Percentiles rank a stretch among this genome's conserved stretches.
Conservation (phyloP, 2,888 invertebrate genomes). For the Octodonta nipae region DNA sequence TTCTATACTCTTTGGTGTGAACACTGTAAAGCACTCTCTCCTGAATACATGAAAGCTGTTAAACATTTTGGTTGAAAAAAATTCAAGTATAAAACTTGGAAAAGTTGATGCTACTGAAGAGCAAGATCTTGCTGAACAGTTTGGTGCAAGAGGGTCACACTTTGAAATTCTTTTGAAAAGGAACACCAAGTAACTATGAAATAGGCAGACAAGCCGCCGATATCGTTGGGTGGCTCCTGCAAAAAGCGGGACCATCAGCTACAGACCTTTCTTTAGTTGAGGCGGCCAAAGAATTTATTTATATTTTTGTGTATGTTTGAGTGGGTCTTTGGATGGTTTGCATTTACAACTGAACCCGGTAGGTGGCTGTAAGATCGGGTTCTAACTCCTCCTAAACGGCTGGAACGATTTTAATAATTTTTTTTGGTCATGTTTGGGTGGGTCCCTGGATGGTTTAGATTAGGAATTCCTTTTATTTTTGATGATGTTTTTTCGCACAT, state of each 20-base stretch:
- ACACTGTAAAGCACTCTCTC: slow-evolving; percentile 94
- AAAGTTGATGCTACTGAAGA: slow-evolving; percentile 97
- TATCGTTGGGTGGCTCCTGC: slow-evolving; percentile 85
- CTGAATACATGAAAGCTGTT: slow-evolving; percentile 92
- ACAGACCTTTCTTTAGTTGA: slow-evolving; percentile 62
- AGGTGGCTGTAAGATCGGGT: too few species aligned
- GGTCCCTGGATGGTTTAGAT: too few species aligned
- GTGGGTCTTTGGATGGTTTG: too few species aligned
- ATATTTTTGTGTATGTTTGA: too few species aligned
- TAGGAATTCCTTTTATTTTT: too few species aligned
- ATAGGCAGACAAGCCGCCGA: slow-evolving; percentile 86
- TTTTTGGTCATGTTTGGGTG: too few species aligned
- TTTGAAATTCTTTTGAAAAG: slow-evolving; percentile 90
- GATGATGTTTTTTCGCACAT: too few species aligned
- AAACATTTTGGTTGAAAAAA: slow-evolving; percentile 61
- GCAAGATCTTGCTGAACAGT: slow-evolving; percentile 74
- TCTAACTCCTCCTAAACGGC: too few species aligned
- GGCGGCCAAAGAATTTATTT: slow-evolving; percentile 72
- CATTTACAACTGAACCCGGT: too few species aligned
- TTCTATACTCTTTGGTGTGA: slow-evolving; percentile 99
- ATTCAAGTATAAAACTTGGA: slow-evolving; percentile 73
- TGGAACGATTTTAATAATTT: too few species aligned
- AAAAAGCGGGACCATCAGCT: slow-evolving; percentile 96
- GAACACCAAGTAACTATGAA: slow-evolving; percentile 52
- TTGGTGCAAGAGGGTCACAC: slow-evolving; percentile 90